Percentiles rank a stretch among this genome's conserved stretches.
These are phyloP conservation scores for Plumapathes pennacea DNA, from an alignment of 92 coral and sea anemone species.

Conservation along the genomic window DNA sequence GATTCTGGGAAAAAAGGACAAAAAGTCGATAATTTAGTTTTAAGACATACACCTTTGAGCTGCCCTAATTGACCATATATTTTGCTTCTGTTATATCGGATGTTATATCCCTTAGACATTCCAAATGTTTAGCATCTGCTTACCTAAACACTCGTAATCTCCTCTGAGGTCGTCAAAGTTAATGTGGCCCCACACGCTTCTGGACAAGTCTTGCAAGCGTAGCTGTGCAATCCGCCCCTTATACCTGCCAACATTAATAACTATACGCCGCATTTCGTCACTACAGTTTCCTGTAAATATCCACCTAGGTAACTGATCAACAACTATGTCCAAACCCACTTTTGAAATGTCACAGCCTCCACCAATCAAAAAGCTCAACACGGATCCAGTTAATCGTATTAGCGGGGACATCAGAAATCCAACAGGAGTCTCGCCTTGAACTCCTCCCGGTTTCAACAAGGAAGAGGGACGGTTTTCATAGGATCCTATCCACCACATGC, in stretches of 20 bases:
- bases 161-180: constrained; percentile 12
- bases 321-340: neutral
- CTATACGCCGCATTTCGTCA: constrained; percentile 1
- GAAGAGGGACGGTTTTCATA: constrained; percentile 33
- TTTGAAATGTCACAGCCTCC: neutral
- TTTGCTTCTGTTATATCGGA: too few relatives aligned
- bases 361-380: neutral
- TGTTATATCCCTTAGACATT: too few relatives aligned
- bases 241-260: too few relatives aligned
- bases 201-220: neutral
- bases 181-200: neutral
- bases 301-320: neutral
- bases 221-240: neutral
- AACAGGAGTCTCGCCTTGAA: constrained; percentile 6
- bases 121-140: too few relatives aligned
- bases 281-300: neutral
- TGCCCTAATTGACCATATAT: too few relatives aligned
- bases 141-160: constrained; percentile 8
- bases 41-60: too few relatives aligned
- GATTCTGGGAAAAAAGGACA: too few relatives aligned
- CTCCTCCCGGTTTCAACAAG: constrained; percentile 13
- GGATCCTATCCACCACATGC: constrained; percentile 46
- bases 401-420: neutral
- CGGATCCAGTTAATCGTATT: constrained; percentile 4
- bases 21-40: too few relatives aligned